These are phyloP conservation scores for Lacanobia wlatinum DNA, from an alignment of 2,888 invertebrate species.

Conservation along the genomic window DNA sequence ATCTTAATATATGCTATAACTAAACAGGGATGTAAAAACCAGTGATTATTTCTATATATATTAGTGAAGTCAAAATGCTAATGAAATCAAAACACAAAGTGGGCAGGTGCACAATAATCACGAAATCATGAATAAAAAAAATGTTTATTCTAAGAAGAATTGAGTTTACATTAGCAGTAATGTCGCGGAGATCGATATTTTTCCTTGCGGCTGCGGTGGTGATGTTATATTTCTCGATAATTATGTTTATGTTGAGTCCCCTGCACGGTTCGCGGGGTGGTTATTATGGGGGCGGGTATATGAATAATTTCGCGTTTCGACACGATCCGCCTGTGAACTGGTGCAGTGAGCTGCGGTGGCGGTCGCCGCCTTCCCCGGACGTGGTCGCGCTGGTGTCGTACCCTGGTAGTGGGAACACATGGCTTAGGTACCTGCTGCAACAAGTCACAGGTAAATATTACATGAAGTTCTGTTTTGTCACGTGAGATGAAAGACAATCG, in stretches of 20 bases:
- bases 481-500: not conserved
- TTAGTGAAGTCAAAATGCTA: constrained; percentile 41
- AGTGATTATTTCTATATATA: not conserved
- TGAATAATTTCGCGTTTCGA: constrained; percentile 78
- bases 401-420: constrained; percentile 96
- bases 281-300: constrained; percentile 76
- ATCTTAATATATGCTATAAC: constrained; percentile 2
- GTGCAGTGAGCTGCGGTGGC: constrained; percentile 89
- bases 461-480: not conserved
- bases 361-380: constrained; percentile 84
- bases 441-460: constrained; percentile 93
- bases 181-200: constrained; percentile 84
- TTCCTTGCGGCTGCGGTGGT: constrained; percentile 80
- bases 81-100: constrained; percentile 55
- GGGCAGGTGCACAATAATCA: constrained; percentile 16
- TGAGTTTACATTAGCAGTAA: constrained; percentile 59
- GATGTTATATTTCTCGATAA: constrained; percentile 84
- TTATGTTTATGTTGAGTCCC: constrained; percentile 84
- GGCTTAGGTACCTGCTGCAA: constrained; percentile 95
- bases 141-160: constrained; percentile 44
- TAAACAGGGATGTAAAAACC: not conserved
- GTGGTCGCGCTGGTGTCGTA: constrained; percentile 94
- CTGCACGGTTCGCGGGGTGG: constrained; percentile 75
- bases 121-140: constrained; percentile 63
- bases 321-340: constrained; percentile 83